Base-by-base conservation (phyloP, 2,797 vertebrate genomes). In the Pelochelys cantorii region DNA sequence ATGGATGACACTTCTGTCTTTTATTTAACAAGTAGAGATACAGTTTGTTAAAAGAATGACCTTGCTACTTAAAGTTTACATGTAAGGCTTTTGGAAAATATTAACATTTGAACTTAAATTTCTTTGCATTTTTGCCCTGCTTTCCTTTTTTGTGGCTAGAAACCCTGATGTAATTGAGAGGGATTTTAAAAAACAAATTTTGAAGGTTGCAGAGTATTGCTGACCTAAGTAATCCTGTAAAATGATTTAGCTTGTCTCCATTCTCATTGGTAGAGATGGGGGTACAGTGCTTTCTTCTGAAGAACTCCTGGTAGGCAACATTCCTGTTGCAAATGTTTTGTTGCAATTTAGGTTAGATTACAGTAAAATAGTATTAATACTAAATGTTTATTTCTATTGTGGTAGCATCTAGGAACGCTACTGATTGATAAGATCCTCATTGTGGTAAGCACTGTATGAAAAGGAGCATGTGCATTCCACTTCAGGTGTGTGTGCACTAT, bases 1-100 rank as follows among this genome's bases (percentile, higher is more conserved):
- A 97, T 97, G 95, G 96, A 97, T 98, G 93, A 93, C 80, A n/a
- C 86, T 93, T 95, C 81, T 93, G 80, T 93, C 81, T 97, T 96
- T 96, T 97, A 89, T 96, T 96, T 96, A 98, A 96, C 95, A 95
- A 96, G 87, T 94, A 85, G 82, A 74, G 82, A 78, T 90, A 93
- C 87, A 90, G 84, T 79, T 85, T 93, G 56, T 62, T 84, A 87
- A 88, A 84, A 88, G 81, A 90, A 0, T 85, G 60, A 91, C 90
- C 48, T 88, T 97, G 82, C 90, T 94, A 37, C 77, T 94, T 94
- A 79, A 59, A 31, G 31, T 95, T 93, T 68, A 74, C 3, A 3
- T 34, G 5, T 71, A 83, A 94, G 68, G 15, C 57, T 81, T 94
- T 95, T 85, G 81, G 81, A 91, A 80, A 93, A 75, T 37, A 5